A percentile compares a stretch with the other conserved stretches of the same genome.
Conservation (phyloP, 1,140 invertebrate genomes). For the Gerris buenoi region DNA sequence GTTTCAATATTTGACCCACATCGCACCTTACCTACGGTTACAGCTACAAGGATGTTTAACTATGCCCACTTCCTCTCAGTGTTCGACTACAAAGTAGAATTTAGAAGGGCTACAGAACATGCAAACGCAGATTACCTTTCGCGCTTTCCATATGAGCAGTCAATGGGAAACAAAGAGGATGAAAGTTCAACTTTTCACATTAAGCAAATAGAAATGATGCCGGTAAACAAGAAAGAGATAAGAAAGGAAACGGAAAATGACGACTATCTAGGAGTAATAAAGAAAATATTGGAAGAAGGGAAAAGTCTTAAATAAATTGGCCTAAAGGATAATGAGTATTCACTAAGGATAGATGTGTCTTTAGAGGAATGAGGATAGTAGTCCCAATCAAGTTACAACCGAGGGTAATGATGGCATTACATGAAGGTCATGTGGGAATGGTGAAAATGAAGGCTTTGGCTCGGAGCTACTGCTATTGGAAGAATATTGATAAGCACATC, state of each 20-base stretch:
- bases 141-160: neutral
- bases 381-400: neutral
- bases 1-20: neutral
- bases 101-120: constrained; percentile 1
- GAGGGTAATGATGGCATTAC: neutral
- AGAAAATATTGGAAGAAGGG: neutral
- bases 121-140: neutral
- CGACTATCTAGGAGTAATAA: neutral
- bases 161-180: neutral
- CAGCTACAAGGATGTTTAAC: constrained; percentile 12
- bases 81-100: constrained; percentile 13
- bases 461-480: neutral
- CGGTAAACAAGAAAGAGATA: neutral
- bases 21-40: constrained; percentile 9
- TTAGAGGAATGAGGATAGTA: neutral
- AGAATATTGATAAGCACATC: neutral
- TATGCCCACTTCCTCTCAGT: constrained; percentile 11
- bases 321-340: neutral
- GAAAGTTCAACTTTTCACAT: neutral
- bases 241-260: neutral
- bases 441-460: neutral
- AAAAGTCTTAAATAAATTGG: neutral
- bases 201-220: neutral
- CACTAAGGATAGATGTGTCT: neutral
- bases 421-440: neutral